Evolutionary conservation across 2,888 invertebrate species (phyloP).

Genomic region (Coleophora deauratella): DNA sequence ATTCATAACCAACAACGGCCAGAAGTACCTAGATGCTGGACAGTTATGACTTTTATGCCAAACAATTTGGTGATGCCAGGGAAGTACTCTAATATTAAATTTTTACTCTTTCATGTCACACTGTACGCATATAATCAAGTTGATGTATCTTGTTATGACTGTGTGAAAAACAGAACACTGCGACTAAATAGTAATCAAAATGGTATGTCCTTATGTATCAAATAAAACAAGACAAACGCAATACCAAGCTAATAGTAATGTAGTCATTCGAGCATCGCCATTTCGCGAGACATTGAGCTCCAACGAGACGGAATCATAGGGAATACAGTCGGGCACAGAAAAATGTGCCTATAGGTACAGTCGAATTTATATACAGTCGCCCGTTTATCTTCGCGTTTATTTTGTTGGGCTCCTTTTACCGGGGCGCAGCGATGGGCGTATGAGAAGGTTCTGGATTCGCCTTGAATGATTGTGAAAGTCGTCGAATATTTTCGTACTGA

Average conservation of each 20-base stretch:
- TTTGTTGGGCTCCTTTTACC: conserved; percentile 13
- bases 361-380: conserved; percentile 18
- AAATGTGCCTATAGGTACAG: not conserved
- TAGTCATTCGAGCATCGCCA: conserved; percentile 8
- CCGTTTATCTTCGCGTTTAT: conserved; percentile 21
- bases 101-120: too few relatives aligned
- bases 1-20: too few relatives aligned
- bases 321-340: conserved; percentile 7
- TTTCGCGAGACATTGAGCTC: conserved; percentile 15
- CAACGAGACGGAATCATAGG: conserved; percentile 17
- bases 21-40: too few relatives aligned
- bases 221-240: not conserved
- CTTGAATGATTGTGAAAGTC: conserved; percentile 8
- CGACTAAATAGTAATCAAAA: too few relatives aligned
- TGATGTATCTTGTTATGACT: too few relatives aligned
- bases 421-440: conserved; percentile 9
- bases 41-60: too few relatives aligned
- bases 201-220: too few relatives aligned
- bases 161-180: too few relatives aligned
- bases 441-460: conserved; percentile 12
- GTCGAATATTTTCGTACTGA: not conserved
- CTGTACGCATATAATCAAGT: too few relatives aligned
- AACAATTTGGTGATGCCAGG: too few relatives aligned
- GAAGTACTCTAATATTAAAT: too few relatives aligned
- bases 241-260: conserved; percentile 3